Evolutionary conservation across 2,888 invertebrate species (phyloP).

Genomic region (Archips crataeganus): DNA sequence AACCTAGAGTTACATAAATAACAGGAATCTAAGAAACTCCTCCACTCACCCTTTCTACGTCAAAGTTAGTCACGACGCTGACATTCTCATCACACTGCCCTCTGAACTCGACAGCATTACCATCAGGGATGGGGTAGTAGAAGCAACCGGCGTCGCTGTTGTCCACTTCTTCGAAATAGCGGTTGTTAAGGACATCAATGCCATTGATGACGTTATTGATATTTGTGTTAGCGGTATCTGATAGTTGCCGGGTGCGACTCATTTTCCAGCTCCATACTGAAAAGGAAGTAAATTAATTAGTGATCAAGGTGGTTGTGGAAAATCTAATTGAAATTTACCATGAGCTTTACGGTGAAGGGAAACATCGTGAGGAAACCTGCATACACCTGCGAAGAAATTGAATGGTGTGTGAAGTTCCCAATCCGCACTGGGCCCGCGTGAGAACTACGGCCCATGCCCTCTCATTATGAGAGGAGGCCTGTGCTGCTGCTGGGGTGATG

Average conservation of each 20-base stretch:
- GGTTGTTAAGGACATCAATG: constrained; percentile 51
- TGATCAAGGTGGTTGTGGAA: not conserved
- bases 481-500: too few species aligned
- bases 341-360: too few species aligned
- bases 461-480: too few species aligned
- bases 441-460: too few species aligned
- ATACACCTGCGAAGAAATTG: too few species aligned
- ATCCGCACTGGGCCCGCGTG: too few species aligned
- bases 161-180: constrained; percentile 52
- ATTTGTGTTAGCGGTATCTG: constrained; percentile 27
- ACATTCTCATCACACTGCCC: constrained; percentile 43
- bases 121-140: constrained; percentile 52
- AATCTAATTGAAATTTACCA: too few species aligned
- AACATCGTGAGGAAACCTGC: too few species aligned
- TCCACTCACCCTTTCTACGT: constrained; percentile 48
- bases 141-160: constrained; percentile 57
- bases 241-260: constrained; percentile 43
- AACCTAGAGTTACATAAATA: not conserved
- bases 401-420: too few species aligned
- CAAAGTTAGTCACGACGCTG: constrained; percentile 50
- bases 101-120: constrained; percentile 46
- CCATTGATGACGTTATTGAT: constrained; percentile 40
- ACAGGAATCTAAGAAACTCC: not conserved
- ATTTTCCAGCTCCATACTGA: constrained; percentile 62
- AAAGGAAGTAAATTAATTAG: constrained; percentile 53